Evolutionary conservation across 2,888 invertebrate species (phyloP).

Genomic region (Nemotelus nigrinus): DNA sequence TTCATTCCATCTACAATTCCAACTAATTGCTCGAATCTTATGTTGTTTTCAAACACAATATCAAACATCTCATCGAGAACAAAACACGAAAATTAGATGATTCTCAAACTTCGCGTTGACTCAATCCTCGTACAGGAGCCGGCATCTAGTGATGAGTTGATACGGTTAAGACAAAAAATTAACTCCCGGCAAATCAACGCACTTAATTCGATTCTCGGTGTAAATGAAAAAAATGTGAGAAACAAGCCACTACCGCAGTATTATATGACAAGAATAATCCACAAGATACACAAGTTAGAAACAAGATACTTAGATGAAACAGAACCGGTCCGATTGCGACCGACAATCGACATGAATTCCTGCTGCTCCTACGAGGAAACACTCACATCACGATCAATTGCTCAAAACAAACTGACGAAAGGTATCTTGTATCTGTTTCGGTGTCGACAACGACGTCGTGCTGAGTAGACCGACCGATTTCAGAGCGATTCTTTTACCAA

Average conservation of each 20-base stretch:
- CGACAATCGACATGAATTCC: background rate
- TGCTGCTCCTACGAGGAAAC: background rate
- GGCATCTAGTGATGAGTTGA: background rate
- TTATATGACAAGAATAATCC: background rate
- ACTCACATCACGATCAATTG: conserved; percentile 34
- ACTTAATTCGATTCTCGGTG: background rate
- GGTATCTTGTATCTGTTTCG: conserved; percentile 15
- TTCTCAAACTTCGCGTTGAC: too few species aligned
- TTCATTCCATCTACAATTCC: too few species aligned
- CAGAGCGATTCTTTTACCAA: background rate
- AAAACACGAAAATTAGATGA: too few species aligned
- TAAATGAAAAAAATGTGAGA: background rate
- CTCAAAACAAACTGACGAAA: conserved; percentile 38
- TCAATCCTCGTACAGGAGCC: too few species aligned
- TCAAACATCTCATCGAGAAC: too few species aligned
- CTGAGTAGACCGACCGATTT: background rate
- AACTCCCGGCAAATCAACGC: background rate
- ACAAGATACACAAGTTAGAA: background rate
- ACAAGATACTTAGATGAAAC: background rate
- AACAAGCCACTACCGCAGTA: background rate
- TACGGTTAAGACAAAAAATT: background rate
- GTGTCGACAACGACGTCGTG: background rate
- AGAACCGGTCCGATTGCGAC: conserved; percentile 34
- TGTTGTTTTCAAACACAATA: too few species aligned
- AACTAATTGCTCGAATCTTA: too few species aligned